Percentiles rank a stretch among this genome's conserved stretches.
These are phyloP conservation scores for Ctenoplectra terminalis DNA, from an alignment of 1,140 invertebrate genomes.

Conservation along the genomic window DNA sequence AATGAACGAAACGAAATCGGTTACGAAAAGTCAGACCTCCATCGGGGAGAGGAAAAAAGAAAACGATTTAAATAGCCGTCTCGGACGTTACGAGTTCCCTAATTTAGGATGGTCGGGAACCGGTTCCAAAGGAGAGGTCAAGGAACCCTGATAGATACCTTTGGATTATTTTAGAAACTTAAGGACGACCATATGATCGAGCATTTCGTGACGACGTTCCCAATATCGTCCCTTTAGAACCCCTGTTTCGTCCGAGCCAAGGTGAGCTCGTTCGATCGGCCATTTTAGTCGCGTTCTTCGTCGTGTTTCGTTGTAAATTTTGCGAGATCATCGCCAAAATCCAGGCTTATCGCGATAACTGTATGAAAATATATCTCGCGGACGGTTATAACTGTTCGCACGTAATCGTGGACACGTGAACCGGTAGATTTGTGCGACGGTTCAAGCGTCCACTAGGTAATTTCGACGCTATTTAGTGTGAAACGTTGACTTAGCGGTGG, in stretches of 20 bases:
- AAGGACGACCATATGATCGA: not conserved
- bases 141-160: slow-evolving; percentile 22
- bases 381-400: not conserved
- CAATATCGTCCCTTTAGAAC: not conserved
- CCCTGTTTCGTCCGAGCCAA: not conserved
- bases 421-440: not conserved
- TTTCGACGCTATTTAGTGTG: not conserved
- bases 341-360: not conserved
- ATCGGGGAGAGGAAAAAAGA: not conserved
- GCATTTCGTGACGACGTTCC: not conserved
- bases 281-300: not conserved
- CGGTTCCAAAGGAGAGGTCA: slow-evolving; percentile 25
- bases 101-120: slow-evolving; percentile 8
- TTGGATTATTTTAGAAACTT: not conserved
- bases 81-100: not conserved
- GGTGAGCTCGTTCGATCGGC: too few species aligned
- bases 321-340: not conserved
- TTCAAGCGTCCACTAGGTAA: not conserved
- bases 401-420: too few species aligned
- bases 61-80: slow-evolving; percentile 26
- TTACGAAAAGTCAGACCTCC: not conserved
- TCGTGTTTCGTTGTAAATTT: not conserved
- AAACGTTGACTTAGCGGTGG: not conserved
- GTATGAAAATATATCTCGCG: not conserved
- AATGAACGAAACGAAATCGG: not conserved